phyloP scores from a whole-genome alignment of 1,140 invertebrate species.

The Cyclargus thomasi region DNA sequence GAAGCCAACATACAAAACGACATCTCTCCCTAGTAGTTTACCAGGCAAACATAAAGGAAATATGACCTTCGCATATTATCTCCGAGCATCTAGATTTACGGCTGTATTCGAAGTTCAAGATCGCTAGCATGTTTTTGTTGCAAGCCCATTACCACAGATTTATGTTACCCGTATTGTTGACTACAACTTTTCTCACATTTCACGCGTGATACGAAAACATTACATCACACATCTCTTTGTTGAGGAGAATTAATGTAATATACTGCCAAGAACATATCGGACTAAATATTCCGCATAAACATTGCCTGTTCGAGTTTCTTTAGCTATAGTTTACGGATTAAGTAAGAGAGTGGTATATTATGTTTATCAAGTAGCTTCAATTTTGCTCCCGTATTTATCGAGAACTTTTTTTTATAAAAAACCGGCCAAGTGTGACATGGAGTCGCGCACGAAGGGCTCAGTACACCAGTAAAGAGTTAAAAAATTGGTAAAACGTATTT shows the following conservation, averaged over 20 bases:
- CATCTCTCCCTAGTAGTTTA: background rate
- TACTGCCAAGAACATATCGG: background rate
- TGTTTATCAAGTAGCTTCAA: no score
- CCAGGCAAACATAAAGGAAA: background rate
- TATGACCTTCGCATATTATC: background rate
- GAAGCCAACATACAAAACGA: no score
- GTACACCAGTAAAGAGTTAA: no score
- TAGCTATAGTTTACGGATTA: no score
- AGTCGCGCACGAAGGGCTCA: no score
- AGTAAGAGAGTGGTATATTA: no score
- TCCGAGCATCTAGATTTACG: background rate
- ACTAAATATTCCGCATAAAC: background rate
- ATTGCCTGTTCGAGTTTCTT: no score
- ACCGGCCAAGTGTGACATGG: no score
- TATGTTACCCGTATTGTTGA: slow-evolving; percentile 6
- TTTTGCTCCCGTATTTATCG: no score
- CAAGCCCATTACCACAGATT: slow-evolving; percentile 1
- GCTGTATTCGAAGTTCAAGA: slow-evolving; percentile 7
- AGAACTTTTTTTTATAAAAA: no score
- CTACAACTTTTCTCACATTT: slow-evolving; percentile 12
- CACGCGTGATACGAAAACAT: slow-evolving; percentile 1
- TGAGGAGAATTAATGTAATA: background rate
- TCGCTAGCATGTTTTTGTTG: slow-evolving; percentile 6
- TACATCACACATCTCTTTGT: background rate
- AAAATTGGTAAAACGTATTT: no score